Conservation (phyloP, 2,113 vertebrate species). For the Cyprinus carpio region DNA sequence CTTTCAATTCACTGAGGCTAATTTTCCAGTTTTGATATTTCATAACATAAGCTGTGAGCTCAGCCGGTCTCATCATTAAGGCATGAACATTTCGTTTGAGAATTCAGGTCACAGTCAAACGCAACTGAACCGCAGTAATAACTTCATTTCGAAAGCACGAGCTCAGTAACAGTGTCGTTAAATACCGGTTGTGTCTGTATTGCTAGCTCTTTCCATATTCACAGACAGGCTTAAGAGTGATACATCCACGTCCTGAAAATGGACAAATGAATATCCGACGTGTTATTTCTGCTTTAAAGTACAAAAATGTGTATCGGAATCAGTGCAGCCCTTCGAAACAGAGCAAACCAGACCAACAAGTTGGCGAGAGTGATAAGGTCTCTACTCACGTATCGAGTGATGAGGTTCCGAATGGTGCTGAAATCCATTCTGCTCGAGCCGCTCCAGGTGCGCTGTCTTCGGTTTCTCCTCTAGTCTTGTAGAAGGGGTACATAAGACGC, state of each 20-base stretch:
- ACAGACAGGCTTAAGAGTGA: not conserved
- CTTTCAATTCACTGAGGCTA: not conserved
- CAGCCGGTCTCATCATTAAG: not conserved
- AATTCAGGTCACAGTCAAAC: not conserved
- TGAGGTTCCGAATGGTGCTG: slow-evolving; percentile 85
- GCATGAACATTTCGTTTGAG: not conserved
- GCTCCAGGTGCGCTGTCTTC: slow-evolving; percentile 59
- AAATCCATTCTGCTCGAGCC: slow-evolving; percentile 77
- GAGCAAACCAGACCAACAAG: slow-evolving; percentile 57
- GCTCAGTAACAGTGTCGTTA: slow-evolving; percentile 31
- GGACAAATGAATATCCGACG: not conserved
- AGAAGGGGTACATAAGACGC: slow-evolving; percentile 26
- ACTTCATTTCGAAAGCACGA: not conserved
- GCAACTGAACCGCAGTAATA: not conserved
- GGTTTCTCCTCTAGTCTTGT: slow-evolving; percentile 25
- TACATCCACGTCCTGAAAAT: not conserved
- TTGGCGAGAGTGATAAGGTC: slow-evolving; percentile 34
- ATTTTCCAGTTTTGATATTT: slow-evolving; percentile 2
- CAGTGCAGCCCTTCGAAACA: not conserved
- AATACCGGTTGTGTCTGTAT: slow-evolving; percentile 11
- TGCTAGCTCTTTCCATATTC: slow-evolving; percentile 28
- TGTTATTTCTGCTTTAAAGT: not conserved
- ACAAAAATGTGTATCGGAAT: not conserved
- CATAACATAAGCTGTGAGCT: not conserved
- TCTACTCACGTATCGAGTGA: slow-evolving; percentile 90